These are phyloP conservation scores for Melinaea menophilus DNA, from an alignment of 2,888 invertebrate species.

Conservation along the genomic window DNA sequence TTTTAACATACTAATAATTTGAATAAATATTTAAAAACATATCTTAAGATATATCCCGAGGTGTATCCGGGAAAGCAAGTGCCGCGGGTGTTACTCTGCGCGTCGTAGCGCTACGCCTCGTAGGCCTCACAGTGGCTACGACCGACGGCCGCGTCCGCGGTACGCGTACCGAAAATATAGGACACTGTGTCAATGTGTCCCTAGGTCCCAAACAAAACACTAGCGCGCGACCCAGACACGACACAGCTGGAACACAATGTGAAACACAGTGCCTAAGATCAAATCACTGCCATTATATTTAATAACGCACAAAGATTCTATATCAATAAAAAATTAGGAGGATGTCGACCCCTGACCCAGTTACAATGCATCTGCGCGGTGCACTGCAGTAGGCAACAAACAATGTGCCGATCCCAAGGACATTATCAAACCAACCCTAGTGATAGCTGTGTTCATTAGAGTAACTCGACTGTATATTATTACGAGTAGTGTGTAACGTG, in stretches of 20 bases:
- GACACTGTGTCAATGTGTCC: constrained; percentile 63
- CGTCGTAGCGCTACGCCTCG: constrained; percentile 66
- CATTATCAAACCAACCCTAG: constrained; percentile 42
- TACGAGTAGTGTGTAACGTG: constrained; percentile 40
- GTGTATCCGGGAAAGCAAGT: constrained; percentile 57
- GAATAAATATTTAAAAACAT: constrained; percentile 16
- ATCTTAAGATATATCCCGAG: constrained; percentile 48
- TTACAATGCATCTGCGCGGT: constrained; percentile 63
- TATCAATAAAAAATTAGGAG: constrained; percentile 38
- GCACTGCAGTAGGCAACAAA: constrained; percentile 55
- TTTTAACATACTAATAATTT: constrained; percentile 2
- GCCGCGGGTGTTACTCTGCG: constrained; percentile 48
- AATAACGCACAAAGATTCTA: constrained; percentile 45
- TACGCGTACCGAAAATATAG: constrained; percentile 51
- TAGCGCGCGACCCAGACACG: constrained; percentile 32
- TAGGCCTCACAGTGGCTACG: constrained; percentile 73
- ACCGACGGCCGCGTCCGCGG: constrained; percentile 53
- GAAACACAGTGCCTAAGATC: constrained; percentile 43
- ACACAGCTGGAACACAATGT: constrained; percentile 39
- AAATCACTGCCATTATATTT: constrained; percentile 50
- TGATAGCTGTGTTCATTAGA: constrained; percentile 73
- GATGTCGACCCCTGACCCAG: constrained; percentile 68
- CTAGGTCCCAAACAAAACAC: constrained; percentile 44
- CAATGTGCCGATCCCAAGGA: constrained; percentile 34
- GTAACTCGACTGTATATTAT: constrained; percentile 36